These are phyloP conservation scores for Helarctos malayanus DNA, from an alignment of 2,797 vertebrate genomes.

Conservation along the genomic window DNA sequence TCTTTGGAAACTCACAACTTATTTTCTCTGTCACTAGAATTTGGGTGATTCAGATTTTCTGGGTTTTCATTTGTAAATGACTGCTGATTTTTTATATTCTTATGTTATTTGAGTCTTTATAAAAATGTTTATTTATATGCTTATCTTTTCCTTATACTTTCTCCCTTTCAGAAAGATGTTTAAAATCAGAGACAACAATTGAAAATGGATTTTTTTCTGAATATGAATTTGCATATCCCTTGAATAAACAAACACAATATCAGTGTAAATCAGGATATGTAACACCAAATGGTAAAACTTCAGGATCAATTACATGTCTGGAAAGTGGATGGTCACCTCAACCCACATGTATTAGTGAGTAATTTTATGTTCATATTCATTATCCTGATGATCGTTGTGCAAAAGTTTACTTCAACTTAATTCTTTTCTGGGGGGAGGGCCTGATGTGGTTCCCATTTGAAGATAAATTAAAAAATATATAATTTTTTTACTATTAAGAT, in stretches of 20 bases:
- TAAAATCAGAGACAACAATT: accelerated
- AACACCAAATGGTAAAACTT: constrained; percentile 71
- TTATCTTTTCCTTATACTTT: background rate
- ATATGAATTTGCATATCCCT: accelerated
- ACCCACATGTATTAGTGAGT: constrained; percentile 88
- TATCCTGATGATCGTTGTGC: background rate
- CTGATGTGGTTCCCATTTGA: background rate
- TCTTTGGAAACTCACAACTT: background rate
- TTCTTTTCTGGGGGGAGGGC: accelerated
- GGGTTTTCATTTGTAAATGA: background rate
- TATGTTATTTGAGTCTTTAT: background rate
- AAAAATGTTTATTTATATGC: background rate
- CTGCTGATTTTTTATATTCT: background rate
- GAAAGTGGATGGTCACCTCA: constrained; percentile 80
- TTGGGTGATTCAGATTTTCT: background rate
- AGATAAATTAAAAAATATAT: background rate
- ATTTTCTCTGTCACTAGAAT: background rate
- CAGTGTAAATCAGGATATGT: constrained; percentile 33
- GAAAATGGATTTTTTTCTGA: constrained; percentile 65
- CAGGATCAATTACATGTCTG: constrained; percentile 67
- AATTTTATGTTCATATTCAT: background rate
- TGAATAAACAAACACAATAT: constrained; percentile 44
- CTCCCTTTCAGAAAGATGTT: constrained; percentile 82
- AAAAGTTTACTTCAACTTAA: background rate
- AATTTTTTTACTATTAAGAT: background rate